Evolutionary conservation across 2,113 vertebrate species (phyloP).

Genomic region (Phylloscopus trochilus): DNA sequence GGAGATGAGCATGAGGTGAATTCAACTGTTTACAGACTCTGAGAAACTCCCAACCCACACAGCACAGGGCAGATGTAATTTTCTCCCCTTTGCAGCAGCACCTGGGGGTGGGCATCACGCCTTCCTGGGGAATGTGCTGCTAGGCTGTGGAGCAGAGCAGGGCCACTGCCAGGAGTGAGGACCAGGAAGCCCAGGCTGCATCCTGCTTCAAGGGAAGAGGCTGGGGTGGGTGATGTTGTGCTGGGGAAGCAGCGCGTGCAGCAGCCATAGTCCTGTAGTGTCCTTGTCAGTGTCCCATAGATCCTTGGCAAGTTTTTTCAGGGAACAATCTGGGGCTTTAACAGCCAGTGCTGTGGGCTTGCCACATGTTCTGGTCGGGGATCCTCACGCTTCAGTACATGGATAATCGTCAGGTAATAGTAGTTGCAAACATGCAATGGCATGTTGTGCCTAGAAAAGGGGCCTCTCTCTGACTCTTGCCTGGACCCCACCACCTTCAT

Average conservation of each 20-base stretch:
- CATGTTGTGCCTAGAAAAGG: neutral
- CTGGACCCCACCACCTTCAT: neutral
- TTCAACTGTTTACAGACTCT: neutral
- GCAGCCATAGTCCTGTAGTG: rapidly evolving
- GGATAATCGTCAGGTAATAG: neutral
- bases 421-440: neutral
- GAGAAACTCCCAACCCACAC: neutral
- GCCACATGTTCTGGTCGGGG: neutral
- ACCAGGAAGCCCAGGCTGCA: neutral
- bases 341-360: neutral
- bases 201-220: neutral
- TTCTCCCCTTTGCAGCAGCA: neutral
- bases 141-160: neutral
- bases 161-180: neutral
- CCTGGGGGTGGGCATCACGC: rapidly evolving
- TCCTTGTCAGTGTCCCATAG: too few species aligned
- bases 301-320: neutral
- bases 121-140: neutral
- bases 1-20: neutral
- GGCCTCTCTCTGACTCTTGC: neutral
- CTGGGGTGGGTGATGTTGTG: neutral
- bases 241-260: neutral
- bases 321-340: neutral
- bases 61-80: rapidly evolving
- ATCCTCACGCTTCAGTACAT: neutral